phyloP scores from a whole-genome alignment of 1,140 invertebrate species.

The Nasonia giraulti region DNA sequence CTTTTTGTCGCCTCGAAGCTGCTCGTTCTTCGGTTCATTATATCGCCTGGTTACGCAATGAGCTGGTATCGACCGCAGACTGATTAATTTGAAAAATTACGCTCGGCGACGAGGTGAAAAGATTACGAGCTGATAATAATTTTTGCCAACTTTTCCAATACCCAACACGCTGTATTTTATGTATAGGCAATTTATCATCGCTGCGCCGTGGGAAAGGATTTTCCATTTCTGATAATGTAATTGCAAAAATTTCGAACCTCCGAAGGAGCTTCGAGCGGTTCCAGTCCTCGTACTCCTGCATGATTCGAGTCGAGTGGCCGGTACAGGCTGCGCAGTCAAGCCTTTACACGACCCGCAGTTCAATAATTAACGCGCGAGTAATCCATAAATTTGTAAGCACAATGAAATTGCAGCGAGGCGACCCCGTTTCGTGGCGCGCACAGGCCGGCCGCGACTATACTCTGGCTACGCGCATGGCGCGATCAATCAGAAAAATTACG shows the following conservation, averaged over 20 bases:
- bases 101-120: too few species aligned
- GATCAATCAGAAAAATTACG: slow-evolving; percentile 30
- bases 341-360: neutral
- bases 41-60: too few species aligned
- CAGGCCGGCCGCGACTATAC: neutral
- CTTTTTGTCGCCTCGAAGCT: neutral
- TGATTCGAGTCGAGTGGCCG: too few species aligned
- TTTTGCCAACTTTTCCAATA: neutral
- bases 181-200: neutral
- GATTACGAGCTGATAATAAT: neutral
- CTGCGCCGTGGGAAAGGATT: neutral
- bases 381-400: slow-evolving; percentile 46
- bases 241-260: too few species aligned
- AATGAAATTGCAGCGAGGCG: slow-evolving; percentile 26
- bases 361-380: slow-evolving; percentile 33
- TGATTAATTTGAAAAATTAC: too few species aligned
- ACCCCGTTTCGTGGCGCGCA: slow-evolving; percentile 11
- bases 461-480: neutral
- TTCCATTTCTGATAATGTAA: neutral
- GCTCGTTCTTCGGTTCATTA: neutral
- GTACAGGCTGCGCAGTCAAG: too few species aligned
- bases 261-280: too few species aligned
- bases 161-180: too few species aligned
- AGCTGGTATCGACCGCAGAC: too few species aligned
- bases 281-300: too few species aligned